phyloP scores from a whole-genome alignment of 2,113 vertebrate species.

The Silurus meridionalis region DNA sequence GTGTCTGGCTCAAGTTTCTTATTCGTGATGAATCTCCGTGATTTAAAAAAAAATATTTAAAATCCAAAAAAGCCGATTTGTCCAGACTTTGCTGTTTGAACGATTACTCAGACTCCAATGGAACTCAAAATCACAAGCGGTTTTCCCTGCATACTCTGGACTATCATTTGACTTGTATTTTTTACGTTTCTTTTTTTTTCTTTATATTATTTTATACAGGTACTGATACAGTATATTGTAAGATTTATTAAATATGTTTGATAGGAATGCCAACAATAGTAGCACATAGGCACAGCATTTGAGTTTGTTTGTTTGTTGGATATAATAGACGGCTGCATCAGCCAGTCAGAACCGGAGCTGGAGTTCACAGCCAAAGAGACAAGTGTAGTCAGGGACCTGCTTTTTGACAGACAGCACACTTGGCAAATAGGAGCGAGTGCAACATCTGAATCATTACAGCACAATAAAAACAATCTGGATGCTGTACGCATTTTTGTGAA shows the following conservation, averaged over 20 bases:
- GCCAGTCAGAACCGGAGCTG: conserved; percentile 63
- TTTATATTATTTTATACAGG: conserved; percentile 56
- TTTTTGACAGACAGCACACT: conserved; percentile 53
- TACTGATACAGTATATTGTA: conserved; percentile 43
- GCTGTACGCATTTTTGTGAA: conserved; percentile 30
- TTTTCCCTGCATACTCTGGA: conserved; percentile 32
- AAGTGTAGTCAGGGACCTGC: conserved; percentile 49
- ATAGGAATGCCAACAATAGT: conserved; percentile 38
- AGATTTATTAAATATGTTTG: conserved; percentile 36
- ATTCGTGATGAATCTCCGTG: conserved; percentile 21
- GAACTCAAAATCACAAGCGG: background rate
- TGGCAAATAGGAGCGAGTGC: conserved; percentile 52
- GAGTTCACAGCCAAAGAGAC: conserved; percentile 65
- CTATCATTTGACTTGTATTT: conserved; percentile 28
- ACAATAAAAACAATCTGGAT: conserved; percentile 41
- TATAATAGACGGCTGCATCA: conserved; percentile 74
- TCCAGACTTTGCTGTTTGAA: conserved; percentile 16
- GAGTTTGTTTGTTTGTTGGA: conserved; percentile 48
- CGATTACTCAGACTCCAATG: conserved; percentile 24
- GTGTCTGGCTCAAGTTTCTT: background rate
- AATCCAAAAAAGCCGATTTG: conserved; percentile 17
- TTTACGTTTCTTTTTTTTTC: conserved; percentile 40
- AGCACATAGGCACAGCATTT: conserved; percentile 47
- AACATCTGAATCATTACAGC: conserved; percentile 42
- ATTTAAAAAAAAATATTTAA: conserved; percentile 17